A percentile compares a stretch with the other conserved stretches of the same genome.
Evolutionary conservation across 2,797 vertebrate species (phyloP).

Genomic region (Melanotaenia nigrans): DNA sequence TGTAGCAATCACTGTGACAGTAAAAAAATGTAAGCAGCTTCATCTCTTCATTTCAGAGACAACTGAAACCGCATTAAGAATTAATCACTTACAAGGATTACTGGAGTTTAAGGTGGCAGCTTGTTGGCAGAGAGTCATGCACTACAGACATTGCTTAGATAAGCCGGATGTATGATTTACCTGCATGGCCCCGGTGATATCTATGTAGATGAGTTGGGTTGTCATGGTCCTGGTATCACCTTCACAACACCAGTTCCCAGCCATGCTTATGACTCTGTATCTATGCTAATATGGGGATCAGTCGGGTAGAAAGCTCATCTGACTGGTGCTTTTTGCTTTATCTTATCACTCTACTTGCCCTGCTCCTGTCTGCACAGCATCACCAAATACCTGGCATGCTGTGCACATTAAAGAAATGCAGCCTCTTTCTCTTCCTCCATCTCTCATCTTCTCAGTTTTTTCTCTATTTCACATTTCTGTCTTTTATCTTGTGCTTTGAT

Average conservation of each 20-base stretch:
- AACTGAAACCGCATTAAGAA: slow-evolving; percentile 49
- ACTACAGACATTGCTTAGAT: slow-evolving; percentile 65
- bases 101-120: slow-evolving; percentile 62
- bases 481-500: slow-evolving; percentile 57
- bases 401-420: slow-evolving; percentile 55
- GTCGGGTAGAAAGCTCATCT: slow-evolving; percentile 68
- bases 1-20: slow-evolving; percentile 41
- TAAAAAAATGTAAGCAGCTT: slow-evolving; percentile 24
- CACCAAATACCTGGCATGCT: slow-evolving; percentile 60
- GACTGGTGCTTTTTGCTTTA: slow-evolving; percentile 71
- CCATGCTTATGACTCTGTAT: slow-evolving; percentile 77
- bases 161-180: slow-evolving; percentile 69
- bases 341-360: slow-evolving; percentile 75
- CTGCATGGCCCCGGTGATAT: slow-evolving; percentile 72
- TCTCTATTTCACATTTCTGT: slow-evolving; percentile 39
- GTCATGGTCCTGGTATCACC: slow-evolving; percentile 69
- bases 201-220: slow-evolving; percentile 80
- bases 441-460: slow-evolving; percentile 44
- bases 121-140: slow-evolving; percentile 61
- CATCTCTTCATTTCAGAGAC: slow-evolving; percentile 40
- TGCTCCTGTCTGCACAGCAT: slow-evolving; percentile 47
- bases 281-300: slow-evolving; percentile 84
- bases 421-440: slow-evolving; percentile 24
- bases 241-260: slow-evolving; percentile 61
- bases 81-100: slow-evolving; percentile 66